Evolutionary conservation across 2,113 vertebrate species (phyloP), one percentile per base, ranked within the genome.

Genomic region (Indri indri): DNA sequence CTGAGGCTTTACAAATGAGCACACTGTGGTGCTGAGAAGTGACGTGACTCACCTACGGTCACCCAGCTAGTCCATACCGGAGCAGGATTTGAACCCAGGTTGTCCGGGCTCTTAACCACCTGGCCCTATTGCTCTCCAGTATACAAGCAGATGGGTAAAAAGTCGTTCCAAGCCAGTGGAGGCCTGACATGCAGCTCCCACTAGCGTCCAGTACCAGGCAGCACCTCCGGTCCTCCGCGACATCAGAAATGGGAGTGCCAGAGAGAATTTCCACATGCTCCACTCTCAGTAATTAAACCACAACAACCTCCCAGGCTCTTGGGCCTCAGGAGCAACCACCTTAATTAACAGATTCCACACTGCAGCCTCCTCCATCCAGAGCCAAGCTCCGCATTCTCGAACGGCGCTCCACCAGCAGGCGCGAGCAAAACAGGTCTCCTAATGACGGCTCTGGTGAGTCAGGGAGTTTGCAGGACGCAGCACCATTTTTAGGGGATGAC

Each of bases 321-420:
- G 20, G 94, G 96, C 80, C 96, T 71, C 25, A 0, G 40, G 20
- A 90, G 80, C 45, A 74, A 50, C 32, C 4, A 8, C 71, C 45
- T 95, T 96, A 90, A 96, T 83, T 95, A 97, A 95, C 74, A 65
- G 81, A 90, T 54, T 54, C 92, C 93, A 79, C 18, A 4, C 6
- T 40, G 25, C 71, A 7, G 63, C 89, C 71, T 65, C 77, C 70
- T 61, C 42, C 4, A 1, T 17, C 30, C 66, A 22, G 37, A 63
- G 88, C 42, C 3, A 10, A 47, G n/a, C 57, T 40, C 37, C 0
- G 63, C 45, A 52, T 32, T 68, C 87, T 32, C 1, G 6, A 88
- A 54, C 66, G 0, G 3, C 2, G 8, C 8, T 79, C 66, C 8
- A 23, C 34, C 34, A 10, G 73, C 54, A 40, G 27, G 32, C 65